phyloP scores from a whole-genome alignment of 2,888 invertebrate genomes.

The Leptopilina myrica region DNA sequence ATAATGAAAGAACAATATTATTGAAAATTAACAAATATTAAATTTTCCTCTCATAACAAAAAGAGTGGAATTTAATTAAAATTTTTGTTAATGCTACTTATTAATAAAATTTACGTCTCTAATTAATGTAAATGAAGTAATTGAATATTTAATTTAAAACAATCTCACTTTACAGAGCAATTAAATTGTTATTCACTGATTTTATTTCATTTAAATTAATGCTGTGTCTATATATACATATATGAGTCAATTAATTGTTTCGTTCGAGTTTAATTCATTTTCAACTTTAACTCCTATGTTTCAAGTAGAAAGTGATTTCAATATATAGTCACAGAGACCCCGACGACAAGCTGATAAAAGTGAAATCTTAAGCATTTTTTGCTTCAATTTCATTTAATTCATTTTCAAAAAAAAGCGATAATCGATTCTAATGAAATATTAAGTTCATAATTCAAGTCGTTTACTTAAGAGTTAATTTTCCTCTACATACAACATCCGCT shows the following conservation, averaged over 20 bases:
- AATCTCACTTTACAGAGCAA: not conserved
- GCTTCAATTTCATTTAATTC: not conserved
- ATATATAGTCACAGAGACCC: not conserved
- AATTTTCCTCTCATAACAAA: not conserved
- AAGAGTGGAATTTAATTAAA: not conserved
- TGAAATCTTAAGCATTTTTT: not conserved
- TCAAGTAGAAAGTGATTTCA: constrained; percentile 13
- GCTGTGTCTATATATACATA: not conserved
- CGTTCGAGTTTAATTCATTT: not conserved
- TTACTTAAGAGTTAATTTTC: too few species aligned
- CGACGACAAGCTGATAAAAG: not conserved
- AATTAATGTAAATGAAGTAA: constrained; percentile 1
- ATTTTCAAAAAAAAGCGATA: too few species aligned
- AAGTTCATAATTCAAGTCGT: too few species aligned
- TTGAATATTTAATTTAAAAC: constrained; percentile 5
- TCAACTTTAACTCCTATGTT: constrained; percentile 33
- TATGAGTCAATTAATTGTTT: constrained; percentile 14
- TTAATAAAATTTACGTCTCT: not conserved
- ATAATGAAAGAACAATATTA: not conserved
- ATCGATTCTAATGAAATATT: too few species aligned
- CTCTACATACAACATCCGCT: too few species aligned
- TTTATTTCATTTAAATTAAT: constrained; percentile 9
- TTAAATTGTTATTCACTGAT: constrained; percentile 8
- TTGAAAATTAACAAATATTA: not conserved
- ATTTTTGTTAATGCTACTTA: not conserved